These are phyloP conservation scores for Trichechus manatus DNA, from an alignment of 2,113 vertebrate genomes.

Conservation along the genomic window DNA sequence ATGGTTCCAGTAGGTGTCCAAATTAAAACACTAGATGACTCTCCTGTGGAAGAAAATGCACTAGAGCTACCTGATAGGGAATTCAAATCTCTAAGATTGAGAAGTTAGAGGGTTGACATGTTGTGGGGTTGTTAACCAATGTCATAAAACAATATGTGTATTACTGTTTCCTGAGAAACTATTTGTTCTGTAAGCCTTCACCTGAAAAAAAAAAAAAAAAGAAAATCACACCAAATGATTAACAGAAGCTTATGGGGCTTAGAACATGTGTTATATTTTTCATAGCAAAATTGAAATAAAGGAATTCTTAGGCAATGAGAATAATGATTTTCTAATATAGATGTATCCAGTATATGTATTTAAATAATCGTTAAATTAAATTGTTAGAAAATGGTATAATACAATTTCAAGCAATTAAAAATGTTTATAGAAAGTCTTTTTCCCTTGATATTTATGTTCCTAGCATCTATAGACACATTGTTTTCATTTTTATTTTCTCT, in stretches of 20 bases:
- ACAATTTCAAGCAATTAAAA: neutral
- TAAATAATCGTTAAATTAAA: constrained; percentile 11
- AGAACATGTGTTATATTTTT: neutral
- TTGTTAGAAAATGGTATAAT: neutral
- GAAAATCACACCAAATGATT: neutral
- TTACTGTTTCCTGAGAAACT: too few species aligned
- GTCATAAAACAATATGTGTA: too few species aligned
- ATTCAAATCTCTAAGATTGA: too few species aligned
- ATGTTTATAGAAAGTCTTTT: neutral
- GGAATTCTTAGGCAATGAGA: neutral
- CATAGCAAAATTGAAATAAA: neutral
- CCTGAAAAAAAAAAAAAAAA: too few species aligned
- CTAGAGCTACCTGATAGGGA: too few species aligned
- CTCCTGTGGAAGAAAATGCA: too few species aligned
- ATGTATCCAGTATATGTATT: neutral
- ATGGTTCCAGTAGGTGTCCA: too few species aligned
- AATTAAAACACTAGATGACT: too few species aligned
- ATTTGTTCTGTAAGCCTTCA: too few species aligned
- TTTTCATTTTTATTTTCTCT: neutral
- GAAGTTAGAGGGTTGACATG: too few species aligned
- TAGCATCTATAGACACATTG: neutral
- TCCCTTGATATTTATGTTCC: neutral
- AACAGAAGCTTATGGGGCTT: neutral
- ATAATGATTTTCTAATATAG: neutral
- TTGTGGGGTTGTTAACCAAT: too few species aligned